Base-by-base conservation (phyloP, 2,113 vertebrate species). In the Planiliza haematocheilus region DNA sequence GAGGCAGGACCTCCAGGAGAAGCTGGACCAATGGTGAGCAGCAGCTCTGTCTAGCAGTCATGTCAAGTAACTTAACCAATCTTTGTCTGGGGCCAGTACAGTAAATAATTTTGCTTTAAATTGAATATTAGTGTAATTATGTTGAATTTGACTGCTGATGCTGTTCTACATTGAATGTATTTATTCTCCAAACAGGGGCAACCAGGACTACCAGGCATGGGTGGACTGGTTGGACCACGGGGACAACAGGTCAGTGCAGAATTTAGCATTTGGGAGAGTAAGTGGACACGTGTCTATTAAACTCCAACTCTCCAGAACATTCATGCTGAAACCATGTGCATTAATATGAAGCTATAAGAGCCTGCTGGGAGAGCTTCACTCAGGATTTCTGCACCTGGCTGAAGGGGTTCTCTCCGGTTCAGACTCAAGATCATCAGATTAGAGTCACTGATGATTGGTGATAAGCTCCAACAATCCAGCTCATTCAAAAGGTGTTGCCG, bases 221-320 rank as follows among this genome's bases (percentile, higher is more conserved):
- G 63, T 1, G 91, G 92, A 66, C 30, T 9, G 10, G 38, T 21
- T 7, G 92, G 93, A 0, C 34, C 74, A 20, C 16, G 37, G 1
- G 92, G 92, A 85, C 53, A 37, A 21, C 88, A 93, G 92, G 93
- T 90, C 45, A 77, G 82, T 74, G 38, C 49, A 43, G 20, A 52
- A 30, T 61, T 1, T n/a, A 16, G 10, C 5, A 17, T 17, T 36
- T 71, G 1, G n/a, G 7, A 13, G 9, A 53, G n/a, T 30, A 10
- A 16, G 17, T 42, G 18, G 17, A 51, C 7, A 41, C 13, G 18
- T 5, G 24, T 11, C 14, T 4, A 16, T 43, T 3, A 36, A 7
- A 24, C 17, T 53, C 4, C 9, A n/a, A 13, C 17, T 17, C 36
- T 34, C 43, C 11, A 38, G 13, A 18, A 50, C 10, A 38, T 67